Evolutionary conservation across 2,797 vertebrate species (phyloP).

Genomic region (Lithobates pipiens): DNA sequence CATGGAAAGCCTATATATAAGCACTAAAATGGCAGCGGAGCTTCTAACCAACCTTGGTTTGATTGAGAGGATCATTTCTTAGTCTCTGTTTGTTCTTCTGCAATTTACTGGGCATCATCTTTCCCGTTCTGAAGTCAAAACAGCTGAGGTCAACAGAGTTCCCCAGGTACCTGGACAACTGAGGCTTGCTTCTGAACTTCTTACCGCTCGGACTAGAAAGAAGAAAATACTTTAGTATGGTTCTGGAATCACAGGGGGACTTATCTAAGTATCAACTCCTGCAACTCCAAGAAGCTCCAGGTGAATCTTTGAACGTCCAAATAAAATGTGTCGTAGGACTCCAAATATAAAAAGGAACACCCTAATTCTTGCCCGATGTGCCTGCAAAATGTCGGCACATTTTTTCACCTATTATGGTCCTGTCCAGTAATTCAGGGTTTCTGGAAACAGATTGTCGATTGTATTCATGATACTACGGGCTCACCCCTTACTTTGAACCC

Average conservation of each 20-base stretch:
- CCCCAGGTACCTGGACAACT: slow-evolving; percentile 92
- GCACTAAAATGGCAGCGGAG: slow-evolving; percentile 26
- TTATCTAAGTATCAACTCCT: slow-evolving; percentile 3
- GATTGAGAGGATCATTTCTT: slow-evolving; percentile 85
- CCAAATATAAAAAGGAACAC: too few relatives aligned
- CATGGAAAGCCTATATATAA: background rate
- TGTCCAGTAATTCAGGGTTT: too few relatives aligned
- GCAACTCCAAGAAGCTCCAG: background rate
- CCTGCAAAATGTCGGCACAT: too few relatives aligned
- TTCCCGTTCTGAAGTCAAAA: slow-evolving; percentile 95
- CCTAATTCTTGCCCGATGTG: too few relatives aligned
- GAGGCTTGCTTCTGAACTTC: slow-evolving; percentile 96
- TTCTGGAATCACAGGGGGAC: slow-evolving; percentile 41
- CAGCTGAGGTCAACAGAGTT: slow-evolving; percentile 91
- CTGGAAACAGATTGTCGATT: too few relatives aligned
- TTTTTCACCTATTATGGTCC: too few relatives aligned
- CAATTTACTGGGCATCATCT: slow-evolving; percentile 94
- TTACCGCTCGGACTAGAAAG: slow-evolving; percentile 89
- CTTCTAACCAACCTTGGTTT: slow-evolving; percentile 78
- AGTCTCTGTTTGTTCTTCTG: slow-evolving; percentile 94
- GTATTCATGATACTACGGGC: too few relatives aligned
- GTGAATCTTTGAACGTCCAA: background rate
- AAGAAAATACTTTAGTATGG: slow-evolving; percentile 63
- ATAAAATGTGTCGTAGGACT: background rate
- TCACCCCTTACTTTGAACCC: too few relatives aligned